phyloP scores from a whole-genome alignment of 2,113 vertebrate genomes.

The Lagopus muta region DNA sequence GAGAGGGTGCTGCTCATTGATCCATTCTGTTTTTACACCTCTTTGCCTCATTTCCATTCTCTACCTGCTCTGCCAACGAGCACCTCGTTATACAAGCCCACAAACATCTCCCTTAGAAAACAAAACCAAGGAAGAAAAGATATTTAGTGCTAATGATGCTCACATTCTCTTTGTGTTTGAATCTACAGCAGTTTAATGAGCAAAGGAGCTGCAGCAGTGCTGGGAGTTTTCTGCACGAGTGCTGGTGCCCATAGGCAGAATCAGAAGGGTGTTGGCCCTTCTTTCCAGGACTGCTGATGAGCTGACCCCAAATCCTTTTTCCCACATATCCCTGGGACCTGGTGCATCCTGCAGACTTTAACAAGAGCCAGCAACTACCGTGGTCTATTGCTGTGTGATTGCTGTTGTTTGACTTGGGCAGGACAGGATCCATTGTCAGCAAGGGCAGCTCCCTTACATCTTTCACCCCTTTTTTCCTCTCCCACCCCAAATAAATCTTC shows the following conservation, averaged over 20 bases:
- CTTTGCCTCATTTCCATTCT: slow-evolving; percentile 19
- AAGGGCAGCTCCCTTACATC: neutral
- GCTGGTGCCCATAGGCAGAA: neutral
- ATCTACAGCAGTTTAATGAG: slow-evolving; percentile 40
- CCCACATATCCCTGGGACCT: neutral
- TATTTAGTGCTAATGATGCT: slow-evolving; percentile 45
- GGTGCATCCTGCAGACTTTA: neutral
- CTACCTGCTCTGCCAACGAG: neutral
- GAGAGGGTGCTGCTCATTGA: neutral
- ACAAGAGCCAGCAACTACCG: neutral
- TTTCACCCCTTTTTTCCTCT: too few species aligned
- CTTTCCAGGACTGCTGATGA: neutral
- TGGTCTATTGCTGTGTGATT: neutral
- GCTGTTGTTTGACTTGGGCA: neutral
- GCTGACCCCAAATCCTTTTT: neutral
- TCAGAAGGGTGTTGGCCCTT: neutral
- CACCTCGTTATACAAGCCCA: neutral
- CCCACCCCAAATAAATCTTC: neutral
- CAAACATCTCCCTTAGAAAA: neutral
- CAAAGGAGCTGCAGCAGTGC: neutral
- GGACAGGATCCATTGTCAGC: neutral
- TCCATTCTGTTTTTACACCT: neutral
- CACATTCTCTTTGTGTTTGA: neutral
- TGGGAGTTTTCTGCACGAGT: neutral
- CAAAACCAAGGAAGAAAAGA: slow-evolving; percentile 14